phyloP scores from a whole-genome alignment of 1,140 invertebrate genomes.

The Chelonus insularis region DNA sequence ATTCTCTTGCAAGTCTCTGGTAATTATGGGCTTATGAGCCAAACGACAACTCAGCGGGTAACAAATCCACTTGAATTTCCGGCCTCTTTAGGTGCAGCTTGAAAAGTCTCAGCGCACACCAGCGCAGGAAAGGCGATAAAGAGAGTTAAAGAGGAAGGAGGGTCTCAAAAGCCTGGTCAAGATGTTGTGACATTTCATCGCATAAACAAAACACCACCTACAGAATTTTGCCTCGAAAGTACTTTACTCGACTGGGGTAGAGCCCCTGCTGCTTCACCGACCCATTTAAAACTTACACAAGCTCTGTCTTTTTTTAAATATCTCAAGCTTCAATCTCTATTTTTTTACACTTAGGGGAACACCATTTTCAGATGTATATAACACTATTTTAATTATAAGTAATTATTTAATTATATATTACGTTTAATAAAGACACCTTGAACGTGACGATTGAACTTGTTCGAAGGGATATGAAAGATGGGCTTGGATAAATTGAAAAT shows the following conservation, averaged over 20 bases:
- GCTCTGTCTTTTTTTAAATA: not conserved
- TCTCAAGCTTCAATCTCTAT: not conserved
- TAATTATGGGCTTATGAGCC: conserved; percentile 3
- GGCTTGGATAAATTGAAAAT: too few relatives aligned
- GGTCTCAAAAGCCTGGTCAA: conserved; percentile 30
- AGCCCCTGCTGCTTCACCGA: conserved; percentile 29
- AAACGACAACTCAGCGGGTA: not conserved
- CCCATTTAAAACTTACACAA: conserved; percentile 14
- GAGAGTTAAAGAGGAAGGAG: not conserved
- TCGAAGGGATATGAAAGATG: too few relatives aligned
- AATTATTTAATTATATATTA: too few relatives aligned
- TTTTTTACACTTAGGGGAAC: too few relatives aligned
- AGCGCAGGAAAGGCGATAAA: not conserved
- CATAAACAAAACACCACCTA: conserved; percentile 42
- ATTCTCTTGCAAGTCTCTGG: not conserved
- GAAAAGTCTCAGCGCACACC: not conserved
- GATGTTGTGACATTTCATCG: conserved; percentile 53
- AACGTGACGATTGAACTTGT: too few relatives aligned
- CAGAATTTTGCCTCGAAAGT: conserved; percentile 12
- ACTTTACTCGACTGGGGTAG: not conserved
- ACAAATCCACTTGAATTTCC: conserved; percentile 38
- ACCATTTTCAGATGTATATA: too few relatives aligned
- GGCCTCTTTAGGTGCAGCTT: conserved; percentile 24
- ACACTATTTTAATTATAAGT: too few relatives aligned
- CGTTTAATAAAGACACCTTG: too few relatives aligned